These are phyloP conservation scores for Philhelius pedissequus DNA, from an alignment of 2,888 invertebrate genomes.

Conservation along the genomic window DNA sequence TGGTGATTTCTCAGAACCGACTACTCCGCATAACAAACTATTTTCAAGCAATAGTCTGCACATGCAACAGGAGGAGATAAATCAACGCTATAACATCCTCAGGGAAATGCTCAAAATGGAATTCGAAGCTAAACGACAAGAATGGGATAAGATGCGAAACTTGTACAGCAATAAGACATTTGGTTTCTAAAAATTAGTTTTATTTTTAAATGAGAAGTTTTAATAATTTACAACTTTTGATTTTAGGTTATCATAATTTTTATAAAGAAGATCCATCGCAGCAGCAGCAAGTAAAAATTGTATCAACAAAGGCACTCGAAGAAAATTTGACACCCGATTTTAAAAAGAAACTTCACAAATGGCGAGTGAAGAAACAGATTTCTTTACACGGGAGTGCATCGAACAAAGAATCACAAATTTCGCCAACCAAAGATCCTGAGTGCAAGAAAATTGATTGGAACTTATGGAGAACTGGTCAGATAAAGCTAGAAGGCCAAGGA, in stretches of 20 bases:
- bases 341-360: slow-evolving; percentile 90
- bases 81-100: slow-evolving; percentile 85
- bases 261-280: slow-evolving; percentile 74
- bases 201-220: not conserved
- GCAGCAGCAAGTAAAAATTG: slow-evolving; percentile 70
- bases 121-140: slow-evolving; percentile 85
- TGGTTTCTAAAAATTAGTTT: slow-evolving; percentile 52
- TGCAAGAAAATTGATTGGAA: slow-evolving; percentile 82
- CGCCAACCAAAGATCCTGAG: slow-evolving; percentile 75
- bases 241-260: slow-evolving; percentile 70
- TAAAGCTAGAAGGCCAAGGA: slow-evolving; percentile 78
- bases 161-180: slow-evolving; percentile 45
- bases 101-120: slow-evolving; percentile 86
- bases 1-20: slow-evolving; percentile 80
- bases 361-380: slow-evolving; percentile 83
- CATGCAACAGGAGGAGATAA: slow-evolving; percentile 83
- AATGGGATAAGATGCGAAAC: slow-evolving; percentile 80
- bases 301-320: slow-evolving; percentile 79
- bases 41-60: slow-evolving; percentile 73
- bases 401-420: slow-evolving; percentile 71
- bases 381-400: slow-evolving; percentile 67
- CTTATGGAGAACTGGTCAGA: slow-evolving; percentile 81
- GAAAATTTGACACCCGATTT: slow-evolving; percentile 89
- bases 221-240: not conserved
- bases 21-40: slow-evolving; percentile 74